These are phyloP conservation scores for Tinea trinotella DNA, from an alignment of 2,888 invertebrate genomes.

Conservation along the genomic window DNA sequence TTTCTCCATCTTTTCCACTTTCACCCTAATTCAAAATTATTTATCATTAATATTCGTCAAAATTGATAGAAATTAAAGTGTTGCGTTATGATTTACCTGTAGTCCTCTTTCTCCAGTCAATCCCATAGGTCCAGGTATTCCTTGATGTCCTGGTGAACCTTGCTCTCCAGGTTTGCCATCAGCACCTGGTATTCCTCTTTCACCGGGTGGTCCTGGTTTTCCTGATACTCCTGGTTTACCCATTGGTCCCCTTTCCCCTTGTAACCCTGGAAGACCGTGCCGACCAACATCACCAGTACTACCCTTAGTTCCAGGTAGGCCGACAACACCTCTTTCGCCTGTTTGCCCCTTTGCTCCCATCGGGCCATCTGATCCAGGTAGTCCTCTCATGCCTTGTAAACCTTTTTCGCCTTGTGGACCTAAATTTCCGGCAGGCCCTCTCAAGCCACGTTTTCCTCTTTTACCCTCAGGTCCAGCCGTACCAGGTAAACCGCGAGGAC, in stretches of 20 bases:
- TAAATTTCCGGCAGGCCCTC: slow-evolving; percentile 81
- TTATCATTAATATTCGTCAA: slow-evolving; percentile 2
- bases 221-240: slow-evolving; percentile 82
- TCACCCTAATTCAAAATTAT: slow-evolving; percentile 82
- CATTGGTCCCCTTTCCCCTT: slow-evolving; percentile 74
- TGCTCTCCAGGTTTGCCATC: slow-evolving; percentile 90
- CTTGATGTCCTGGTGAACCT: slow-evolving; percentile 84
- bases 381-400: slow-evolving; percentile 74
- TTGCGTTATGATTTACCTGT: slow-evolving; percentile 64
- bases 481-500: slow-evolving; percentile 84
- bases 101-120: slow-evolving; percentile 84
- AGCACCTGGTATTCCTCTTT: slow-evolving; percentile 83
- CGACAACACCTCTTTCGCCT: slow-evolving; percentile 78
- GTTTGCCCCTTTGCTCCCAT: slow-evolving; percentile 81
- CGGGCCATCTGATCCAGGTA: slow-evolving; percentile 84
- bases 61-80: not conserved
- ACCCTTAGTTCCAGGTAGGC: slow-evolving; percentile 71
- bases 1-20: slow-evolving; percentile 84
- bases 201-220: slow-evolving; percentile 79
- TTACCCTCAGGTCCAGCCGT: slow-evolving; percentile 83
- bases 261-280: slow-evolving; percentile 77
- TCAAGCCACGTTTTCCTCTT: slow-evolving; percentile 83
- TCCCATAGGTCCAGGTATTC: slow-evolving; percentile 83
- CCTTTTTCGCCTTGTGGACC: slow-evolving; percentile 84
- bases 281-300: slow-evolving; percentile 74